phyloP scores from a whole-genome alignment of 1,140 invertebrate genomes.

The Sesamia nonagrioides region DNA sequence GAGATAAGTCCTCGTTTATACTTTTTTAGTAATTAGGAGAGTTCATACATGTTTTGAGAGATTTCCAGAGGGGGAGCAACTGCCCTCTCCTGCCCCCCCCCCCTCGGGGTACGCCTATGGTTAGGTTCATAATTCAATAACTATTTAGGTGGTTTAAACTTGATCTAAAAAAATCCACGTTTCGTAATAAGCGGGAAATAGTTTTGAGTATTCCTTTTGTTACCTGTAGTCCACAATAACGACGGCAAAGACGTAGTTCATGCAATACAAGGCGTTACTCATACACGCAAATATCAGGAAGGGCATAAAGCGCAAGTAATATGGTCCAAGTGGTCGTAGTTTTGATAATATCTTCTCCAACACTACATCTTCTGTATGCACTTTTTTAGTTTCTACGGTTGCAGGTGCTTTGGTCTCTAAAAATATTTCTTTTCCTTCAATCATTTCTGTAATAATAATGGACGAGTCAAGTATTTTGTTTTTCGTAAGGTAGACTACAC shows the following conservation, averaged over 20 bases:
- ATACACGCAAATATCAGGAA: constrained; percentile 46
- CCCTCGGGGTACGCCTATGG: no score
- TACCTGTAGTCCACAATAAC: constrained; percentile 47
- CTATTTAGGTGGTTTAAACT: no score
- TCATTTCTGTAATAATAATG: constrained; percentile 20
- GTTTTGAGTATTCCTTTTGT: no score
- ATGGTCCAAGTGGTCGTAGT: constrained; percentile 48
- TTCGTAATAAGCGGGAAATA: no score
- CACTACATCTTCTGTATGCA: constrained; percentile 22
- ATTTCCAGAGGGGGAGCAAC: no score
- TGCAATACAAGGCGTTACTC: constrained; percentile 45
- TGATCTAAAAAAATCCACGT: no score
- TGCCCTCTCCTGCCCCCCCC: no score
- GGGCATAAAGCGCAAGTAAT: constrained; percentile 46
- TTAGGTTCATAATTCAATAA: no score
- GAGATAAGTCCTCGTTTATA: no score
- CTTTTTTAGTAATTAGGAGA: no score
- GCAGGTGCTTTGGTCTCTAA: background rate
- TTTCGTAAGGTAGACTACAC: no score
- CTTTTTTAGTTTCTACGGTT: constrained; percentile 8
- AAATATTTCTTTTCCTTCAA: constrained; percentile 17
- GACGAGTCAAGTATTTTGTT: background rate
- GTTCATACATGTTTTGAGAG: no score
- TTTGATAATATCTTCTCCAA: constrained; percentile 49
- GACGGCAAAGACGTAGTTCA: constrained; percentile 51